phyloP scores from a whole-genome alignment of 2,797 vertebrate genomes.

The Tenualosa ilisha region DNA sequence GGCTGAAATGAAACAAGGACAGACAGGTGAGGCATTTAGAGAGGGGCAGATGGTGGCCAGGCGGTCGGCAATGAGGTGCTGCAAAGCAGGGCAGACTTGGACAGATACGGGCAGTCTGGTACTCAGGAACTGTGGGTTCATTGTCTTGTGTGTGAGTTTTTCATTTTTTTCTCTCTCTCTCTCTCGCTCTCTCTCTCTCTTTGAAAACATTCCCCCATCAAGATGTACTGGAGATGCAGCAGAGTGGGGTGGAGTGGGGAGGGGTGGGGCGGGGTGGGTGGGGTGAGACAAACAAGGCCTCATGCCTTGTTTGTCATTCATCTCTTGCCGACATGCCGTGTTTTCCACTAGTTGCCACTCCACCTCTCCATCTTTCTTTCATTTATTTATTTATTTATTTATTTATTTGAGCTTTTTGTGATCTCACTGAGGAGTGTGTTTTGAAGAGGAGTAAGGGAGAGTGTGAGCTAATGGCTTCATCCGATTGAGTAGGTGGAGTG shows the following conservation, averaged over 20 bases:
- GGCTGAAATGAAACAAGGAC: conserved; percentile 11
- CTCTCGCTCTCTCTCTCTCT: background rate
- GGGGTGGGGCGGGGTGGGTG: too few species aligned
- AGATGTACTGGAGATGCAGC: background rate
- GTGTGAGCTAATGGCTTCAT: conserved; percentile 67
- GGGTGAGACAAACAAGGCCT: background rate
- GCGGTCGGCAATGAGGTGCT: background rate
- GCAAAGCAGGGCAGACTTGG: background rate
- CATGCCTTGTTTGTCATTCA: conserved; percentile 10
- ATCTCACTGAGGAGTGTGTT: conserved; percentile 34
- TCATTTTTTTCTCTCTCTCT: background rate
- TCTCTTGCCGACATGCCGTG: background rate
- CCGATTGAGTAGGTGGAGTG: conserved; percentile 62
- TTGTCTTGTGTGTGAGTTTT: background rate
- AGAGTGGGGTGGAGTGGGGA: too few species aligned
- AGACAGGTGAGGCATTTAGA: conserved; percentile 25
- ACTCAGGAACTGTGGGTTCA: conserved; percentile 23
- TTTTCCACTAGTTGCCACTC: conserved; percentile 22
- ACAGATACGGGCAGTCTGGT: conserved; percentile 19
- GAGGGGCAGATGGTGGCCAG: background rate
- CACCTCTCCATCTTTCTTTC: conserved; percentile 24
- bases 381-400: background rate
- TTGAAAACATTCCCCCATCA: conserved; percentile 15
- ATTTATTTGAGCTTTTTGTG: conserved; percentile 17
- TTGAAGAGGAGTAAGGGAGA: conserved; percentile 46